A percentile compares a stretch with the other conserved stretches of the same genome.
These are phyloP conservation scores for Naso thynnoides DNA, from an alignment of 2,797 vertebrate genomes.

Conservation along the genomic window DNA sequence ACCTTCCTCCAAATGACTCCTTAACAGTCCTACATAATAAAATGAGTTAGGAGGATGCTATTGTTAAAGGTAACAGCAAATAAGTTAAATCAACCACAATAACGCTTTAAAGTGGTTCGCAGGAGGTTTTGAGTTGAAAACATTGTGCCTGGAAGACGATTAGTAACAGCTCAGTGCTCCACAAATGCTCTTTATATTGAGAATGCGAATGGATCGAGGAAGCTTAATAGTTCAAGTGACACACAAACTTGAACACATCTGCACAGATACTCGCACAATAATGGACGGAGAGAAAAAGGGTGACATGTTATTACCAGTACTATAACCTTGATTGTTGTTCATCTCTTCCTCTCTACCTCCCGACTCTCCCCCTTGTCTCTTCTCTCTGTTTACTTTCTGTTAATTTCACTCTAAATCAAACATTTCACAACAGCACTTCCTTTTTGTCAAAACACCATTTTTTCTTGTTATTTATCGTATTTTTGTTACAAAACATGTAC, in stretches of 20 bases:
- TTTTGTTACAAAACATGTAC: conserved; percentile 86
- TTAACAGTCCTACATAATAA: conserved; percentile 32
- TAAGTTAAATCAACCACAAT: conserved; percentile 9
- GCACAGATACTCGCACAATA: conserved; percentile 42
- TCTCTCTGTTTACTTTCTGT: conserved; percentile 3
- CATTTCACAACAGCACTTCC: conserved; percentile 71
- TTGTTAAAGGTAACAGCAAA: conserved; percentile 1
- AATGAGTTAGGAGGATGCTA: neutral
- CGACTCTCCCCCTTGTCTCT: conserved; percentile 2
- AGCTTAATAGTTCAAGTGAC: conserved; percentile 44
- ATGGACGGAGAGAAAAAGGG: conserved; percentile 37
- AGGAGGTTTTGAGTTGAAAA: conserved; percentile 33
- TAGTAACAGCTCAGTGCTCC: conserved; percentile 58
- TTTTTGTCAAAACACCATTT: conserved; percentile 72
- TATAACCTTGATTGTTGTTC: conserved; percentile 15
- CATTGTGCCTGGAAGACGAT: conserved; percentile 68
- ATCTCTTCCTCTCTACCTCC: conserved; percentile 20
- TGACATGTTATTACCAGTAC: neutral
- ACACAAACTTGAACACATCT: conserved; percentile 45
- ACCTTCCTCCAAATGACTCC: conserved; percentile 14
- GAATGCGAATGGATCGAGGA: conserved; percentile 34
- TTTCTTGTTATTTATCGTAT: conserved; percentile 79
- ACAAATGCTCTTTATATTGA: conserved; percentile 38
- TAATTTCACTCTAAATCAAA: conserved; percentile 59
- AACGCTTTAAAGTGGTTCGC: conserved; percentile 20